Percentiles rank a stretch among this genome's conserved stretches.
These are phyloP conservation scores for Himalopsyche tibetana DNA, from an alignment of 2,888 invertebrate species.

Conservation along the genomic window DNA sequence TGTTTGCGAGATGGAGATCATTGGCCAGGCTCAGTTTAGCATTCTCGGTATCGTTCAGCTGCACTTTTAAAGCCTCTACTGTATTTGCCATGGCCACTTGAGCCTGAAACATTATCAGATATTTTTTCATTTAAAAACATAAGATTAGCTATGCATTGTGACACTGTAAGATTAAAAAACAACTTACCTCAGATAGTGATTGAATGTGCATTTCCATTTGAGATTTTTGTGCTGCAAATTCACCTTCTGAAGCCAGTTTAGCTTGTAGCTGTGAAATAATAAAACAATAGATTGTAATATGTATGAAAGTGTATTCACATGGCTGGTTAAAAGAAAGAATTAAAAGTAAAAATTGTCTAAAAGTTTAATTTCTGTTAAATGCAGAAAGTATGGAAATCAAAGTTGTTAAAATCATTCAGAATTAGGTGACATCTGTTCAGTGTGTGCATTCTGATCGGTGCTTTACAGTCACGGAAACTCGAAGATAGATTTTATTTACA, in stretches of 20 bases:
- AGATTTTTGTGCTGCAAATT: slow-evolving; percentile 79
- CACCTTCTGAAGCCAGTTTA: slow-evolving; percentile 75
- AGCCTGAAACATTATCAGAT: slow-evolving; percentile 66
- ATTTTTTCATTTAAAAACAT: slow-evolving; percentile 45
- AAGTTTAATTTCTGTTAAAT: too few species aligned
- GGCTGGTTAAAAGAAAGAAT: too few species aligned
- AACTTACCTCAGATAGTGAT: slow-evolving; percentile 76
- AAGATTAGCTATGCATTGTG: slow-evolving; percentile 9
- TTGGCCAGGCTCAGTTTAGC: slow-evolving; percentile 66
- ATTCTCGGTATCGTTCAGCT: slow-evolving; percentile 72
- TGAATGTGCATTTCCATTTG: slow-evolving; percentile 82
- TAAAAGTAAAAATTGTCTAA: too few species aligned
- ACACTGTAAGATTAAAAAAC: slow-evolving; percentile 6
- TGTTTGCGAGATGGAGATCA: slow-evolving; percentile 67
- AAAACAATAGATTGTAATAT: too few species aligned
- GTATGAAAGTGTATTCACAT: too few species aligned
- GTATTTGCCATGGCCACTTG: slow-evolving; percentile 70
- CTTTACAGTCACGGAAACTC: too few species aligned
- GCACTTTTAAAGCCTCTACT: slow-evolving; percentile 74
- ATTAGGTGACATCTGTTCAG: too few species aligned
- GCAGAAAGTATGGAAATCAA: too few species aligned
- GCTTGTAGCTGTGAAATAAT: slow-evolving; percentile 74
- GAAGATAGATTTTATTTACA: too few species aligned
- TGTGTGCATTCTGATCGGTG: too few species aligned
- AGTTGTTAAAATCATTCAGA: too few species aligned